Conservation (phyloP, 1,140 invertebrate species). For the Papilio aristodemus region DNA sequence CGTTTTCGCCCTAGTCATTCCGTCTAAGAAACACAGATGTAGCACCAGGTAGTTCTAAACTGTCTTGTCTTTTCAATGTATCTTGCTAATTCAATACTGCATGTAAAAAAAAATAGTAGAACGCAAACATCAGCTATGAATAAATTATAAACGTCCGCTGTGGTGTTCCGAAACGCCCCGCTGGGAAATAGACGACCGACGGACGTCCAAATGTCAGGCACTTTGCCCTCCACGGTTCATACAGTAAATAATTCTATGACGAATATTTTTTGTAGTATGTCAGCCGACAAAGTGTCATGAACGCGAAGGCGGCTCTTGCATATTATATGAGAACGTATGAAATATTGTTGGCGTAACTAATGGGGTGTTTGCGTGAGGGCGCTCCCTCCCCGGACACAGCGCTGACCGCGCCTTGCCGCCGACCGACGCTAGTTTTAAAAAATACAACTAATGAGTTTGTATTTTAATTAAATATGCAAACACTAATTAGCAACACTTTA, state of each 20-base stretch:
- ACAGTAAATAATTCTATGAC: constrained; percentile 53
- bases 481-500: constrained; percentile 31
- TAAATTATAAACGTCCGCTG: constrained; percentile 13
- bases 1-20: too few species aligned
- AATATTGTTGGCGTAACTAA: constrained; percentile 64
- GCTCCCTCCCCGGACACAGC: constrained; percentile 47
- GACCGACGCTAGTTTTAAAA: constrained; percentile 34
- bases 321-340: constrained; percentile 71
- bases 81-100: too few species aligned
- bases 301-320: constrained; percentile 66
- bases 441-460: constrained; percentile 45
- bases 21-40: too few species aligned
- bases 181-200: constrained; percentile 6
- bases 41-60: too few species aligned
- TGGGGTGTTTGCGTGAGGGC: constrained; percentile 68
- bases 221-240: constrained; percentile 42
- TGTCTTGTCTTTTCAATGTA: too few species aligned
- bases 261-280: constrained; percentile 58
- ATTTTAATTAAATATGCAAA: constrained; percentile 37
- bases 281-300: constrained; percentile 64
- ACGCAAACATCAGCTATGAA: constrained; percentile 2
- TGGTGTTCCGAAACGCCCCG: not conserved
- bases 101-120: constrained; percentile 4
- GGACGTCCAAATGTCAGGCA: constrained; percentile 17
- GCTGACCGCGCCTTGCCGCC: constrained; percentile 50